phyloP scores from a whole-genome alignment of 1,140 invertebrate species.

The Batillaria attramentaria region DNA sequence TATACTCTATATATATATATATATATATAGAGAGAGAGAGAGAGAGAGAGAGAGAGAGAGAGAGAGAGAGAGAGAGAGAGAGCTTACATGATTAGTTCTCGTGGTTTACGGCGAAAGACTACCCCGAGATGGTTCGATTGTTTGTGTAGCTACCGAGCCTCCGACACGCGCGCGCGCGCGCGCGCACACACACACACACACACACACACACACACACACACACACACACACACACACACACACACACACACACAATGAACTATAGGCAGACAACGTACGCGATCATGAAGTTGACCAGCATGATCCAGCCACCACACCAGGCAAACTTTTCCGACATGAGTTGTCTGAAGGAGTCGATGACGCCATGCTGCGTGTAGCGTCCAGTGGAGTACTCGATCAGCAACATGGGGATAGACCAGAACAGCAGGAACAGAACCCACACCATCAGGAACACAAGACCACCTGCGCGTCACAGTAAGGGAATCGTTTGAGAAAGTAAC shows the following conservation, averaged over 20 bases:
- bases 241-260: background rate
- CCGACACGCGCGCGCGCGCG: no score
- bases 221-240: background rate
- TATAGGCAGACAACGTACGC: constrained; percentile 46
- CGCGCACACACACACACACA: background rate
- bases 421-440: constrained; percentile 63
- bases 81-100: no score
- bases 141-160: no score
- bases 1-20: no score
- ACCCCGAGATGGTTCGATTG: no score
- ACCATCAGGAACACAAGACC: constrained; percentile 64
- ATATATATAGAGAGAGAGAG: no score
- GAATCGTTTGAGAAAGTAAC: background rate
- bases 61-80: no score
- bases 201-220: background rate
- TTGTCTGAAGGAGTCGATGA: constrained; percentile 59
- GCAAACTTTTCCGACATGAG: constrained; percentile 54
- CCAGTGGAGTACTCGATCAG: constrained; percentile 66
- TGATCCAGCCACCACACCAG: constrained; percentile 66
- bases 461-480: constrained; percentile 46
- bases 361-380: constrained; percentile 59
- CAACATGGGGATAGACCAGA: constrained; percentile 66
- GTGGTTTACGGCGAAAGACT: no score
- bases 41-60: no score
- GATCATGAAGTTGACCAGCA: constrained; percentile 63